Evolutionary conservation across 64 coral and sea anemone genomes (phyloP), one percentile per base, ranked within the genome.

Genomic region (Montipora foliosa): DNA sequence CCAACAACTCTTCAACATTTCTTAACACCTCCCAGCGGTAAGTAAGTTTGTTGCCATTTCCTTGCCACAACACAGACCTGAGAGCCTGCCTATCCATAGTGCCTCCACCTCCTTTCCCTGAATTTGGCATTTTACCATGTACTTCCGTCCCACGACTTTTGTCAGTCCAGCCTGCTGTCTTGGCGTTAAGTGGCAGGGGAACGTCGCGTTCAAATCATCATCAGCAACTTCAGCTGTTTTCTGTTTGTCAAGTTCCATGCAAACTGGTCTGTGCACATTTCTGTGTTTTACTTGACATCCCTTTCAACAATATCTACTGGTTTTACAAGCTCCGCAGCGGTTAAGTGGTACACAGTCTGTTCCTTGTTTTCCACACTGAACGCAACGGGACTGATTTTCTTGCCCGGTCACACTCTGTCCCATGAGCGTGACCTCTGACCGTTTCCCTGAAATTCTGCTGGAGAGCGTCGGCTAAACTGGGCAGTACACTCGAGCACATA

Each of bases 31-130:
- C 78, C 20, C 24, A 50, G 7, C 5, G 88, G 88, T 19, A 88
- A 75, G 24, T 72, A 29, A 48, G 67, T 61, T 79, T 88, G 67
- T 16, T 82, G 29, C 78, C 87, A 57, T n/a, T 90, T 13, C 66
- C 62, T 84, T 25, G 80, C 19, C 49, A 95, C 22, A 16, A 95
- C 78, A 55, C 81, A 90, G 21, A 95, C 93, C 67, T 95, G 93
- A 16, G 88, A 88, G 21, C 79, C 92, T 8, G 86, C 83, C 24
- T 94, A 0, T 52, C 87, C 92, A 89, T 77, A 94, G 61, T 44
- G 86, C 92, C 22, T 74, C 48, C 13, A 78, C 64, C 24, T 90
- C 68, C 16, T 87, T 83, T 15, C 79, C 80, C 73, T 95, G 67
- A 47, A 95, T 70, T 67, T 67, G 12, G 77, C 60, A 91, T 21